Conservation (phyloP, 2,888 invertebrate species). For the Sinhomidia bicolor region DNA sequence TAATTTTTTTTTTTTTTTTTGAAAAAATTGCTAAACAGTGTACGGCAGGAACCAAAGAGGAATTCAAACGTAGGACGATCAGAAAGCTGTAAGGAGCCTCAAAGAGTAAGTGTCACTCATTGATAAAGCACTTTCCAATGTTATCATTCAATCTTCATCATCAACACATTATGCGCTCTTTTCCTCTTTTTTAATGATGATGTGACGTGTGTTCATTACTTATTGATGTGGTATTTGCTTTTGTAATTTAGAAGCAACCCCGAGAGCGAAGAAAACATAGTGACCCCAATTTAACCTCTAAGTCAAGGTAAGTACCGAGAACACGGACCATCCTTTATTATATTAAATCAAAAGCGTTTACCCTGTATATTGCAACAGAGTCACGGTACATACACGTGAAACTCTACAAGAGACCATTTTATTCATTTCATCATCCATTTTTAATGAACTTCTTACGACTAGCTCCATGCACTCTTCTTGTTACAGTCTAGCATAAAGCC, state of each 20-base stretch:
- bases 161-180: too few relatives aligned
- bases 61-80: conserved; percentile 85
- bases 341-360: too few relatives aligned
- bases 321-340: background rate
- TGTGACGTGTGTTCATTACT: background rate
- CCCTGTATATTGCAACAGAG: too few relatives aligned
- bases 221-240: conserved; percentile 1
- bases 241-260: conserved; percentile 85
- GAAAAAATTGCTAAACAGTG: too few relatives aligned
- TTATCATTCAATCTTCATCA: too few relatives aligned
- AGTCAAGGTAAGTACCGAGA: conserved; percentile 81
- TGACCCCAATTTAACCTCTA: conserved; percentile 88
- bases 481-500: too few relatives aligned
- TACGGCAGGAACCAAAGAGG: conserved; percentile 81
- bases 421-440: background rate
- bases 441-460: conserved; percentile 31
- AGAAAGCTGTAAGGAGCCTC: conserved; percentile 88
- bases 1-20: too few relatives aligned
- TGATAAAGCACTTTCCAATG: background rate
- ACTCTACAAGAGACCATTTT: too few relatives aligned
- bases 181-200: background rate
- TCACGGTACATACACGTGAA: too few relatives aligned
- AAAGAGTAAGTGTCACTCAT: conserved; percentile 81
- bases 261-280: conserved; percentile 89
- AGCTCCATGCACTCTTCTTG: background rate